Conservation (phyloP, 2,113 vertebrate genomes). For the Phoxinus phoxinus region DNA sequence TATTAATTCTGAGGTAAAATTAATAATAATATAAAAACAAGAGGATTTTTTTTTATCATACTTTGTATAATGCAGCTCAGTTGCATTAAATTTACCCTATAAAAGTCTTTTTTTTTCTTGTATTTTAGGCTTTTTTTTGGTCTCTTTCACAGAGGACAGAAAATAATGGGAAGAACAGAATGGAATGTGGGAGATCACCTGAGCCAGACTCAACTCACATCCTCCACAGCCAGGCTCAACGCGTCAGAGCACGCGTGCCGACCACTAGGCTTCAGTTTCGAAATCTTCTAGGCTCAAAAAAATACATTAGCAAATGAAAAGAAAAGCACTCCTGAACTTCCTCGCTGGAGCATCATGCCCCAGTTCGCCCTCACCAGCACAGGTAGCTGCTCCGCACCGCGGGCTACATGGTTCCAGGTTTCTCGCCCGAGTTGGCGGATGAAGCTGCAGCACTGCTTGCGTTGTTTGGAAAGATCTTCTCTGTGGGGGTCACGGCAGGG, state of each 20-base stretch:
- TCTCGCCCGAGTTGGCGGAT: slow-evolving; percentile 74
- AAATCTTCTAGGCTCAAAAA: slow-evolving; percentile 18
- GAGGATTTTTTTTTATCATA: not conserved
- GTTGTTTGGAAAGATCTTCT: slow-evolving; percentile 91
- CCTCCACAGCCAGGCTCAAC: not conserved
- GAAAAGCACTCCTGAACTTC: not conserved
- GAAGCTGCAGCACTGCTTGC: slow-evolving; percentile 49
- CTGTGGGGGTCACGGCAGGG: slow-evolving; percentile 92
- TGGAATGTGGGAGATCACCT: slow-evolving; percentile 1
- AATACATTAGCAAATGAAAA: not conserved
- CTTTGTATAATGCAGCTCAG: not conserved
- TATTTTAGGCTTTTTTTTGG: not conserved
- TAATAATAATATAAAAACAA: slow-evolving; percentile 62
- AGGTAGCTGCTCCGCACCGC: not conserved
- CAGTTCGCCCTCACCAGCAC: not conserved
- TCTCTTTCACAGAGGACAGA: not conserved
- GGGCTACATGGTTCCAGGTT: slow-evolving; percentile 90
- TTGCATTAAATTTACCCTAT: not conserved
- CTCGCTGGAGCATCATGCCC: slow-evolving; percentile 4
- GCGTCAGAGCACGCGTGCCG: too few relatives aligned
- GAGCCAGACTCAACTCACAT: not conserved
- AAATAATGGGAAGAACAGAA: not conserved
- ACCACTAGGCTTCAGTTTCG: not conserved
- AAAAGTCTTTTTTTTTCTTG: not conserved
- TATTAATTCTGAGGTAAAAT: slow-evolving; percentile 87